phyloP scores from a whole-genome alignment of 2,797 vertebrate genomes.

The Acanthurus leucopareius region DNA sequence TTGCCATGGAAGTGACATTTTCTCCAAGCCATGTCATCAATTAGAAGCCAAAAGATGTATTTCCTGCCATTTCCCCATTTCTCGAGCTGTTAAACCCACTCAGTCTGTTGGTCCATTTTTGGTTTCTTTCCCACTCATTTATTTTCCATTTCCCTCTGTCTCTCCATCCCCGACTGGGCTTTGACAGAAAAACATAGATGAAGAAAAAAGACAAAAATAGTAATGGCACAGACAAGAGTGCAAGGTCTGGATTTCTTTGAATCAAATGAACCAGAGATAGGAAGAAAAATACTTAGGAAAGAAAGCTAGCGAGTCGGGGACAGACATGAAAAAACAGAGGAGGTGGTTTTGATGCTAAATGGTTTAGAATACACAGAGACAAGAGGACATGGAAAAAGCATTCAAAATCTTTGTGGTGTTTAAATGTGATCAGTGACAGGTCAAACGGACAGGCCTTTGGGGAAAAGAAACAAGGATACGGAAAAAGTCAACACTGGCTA shows the following conservation, averaged over 20 bases:
- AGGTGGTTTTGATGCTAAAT: constrained; percentile 51
- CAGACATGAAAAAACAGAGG: constrained; percentile 40
- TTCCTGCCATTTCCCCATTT: not conserved
- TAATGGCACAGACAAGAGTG: constrained; percentile 6
- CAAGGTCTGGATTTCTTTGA: constrained; percentile 31
- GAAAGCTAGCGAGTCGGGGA: constrained; percentile 27
- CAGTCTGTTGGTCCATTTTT: not conserved
- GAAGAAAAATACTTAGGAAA: constrained; percentile 19
- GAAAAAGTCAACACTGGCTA: constrained; percentile 46
- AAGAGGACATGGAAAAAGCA: constrained; percentile 33
- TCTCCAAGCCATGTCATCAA: not conserved
- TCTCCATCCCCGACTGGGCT: not conserved
- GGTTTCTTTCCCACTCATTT: not conserved
- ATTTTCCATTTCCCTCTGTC: not conserved
- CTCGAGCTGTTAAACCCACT: not conserved
- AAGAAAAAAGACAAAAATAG: constrained; percentile 16
- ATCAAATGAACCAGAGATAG: constrained; percentile 14
- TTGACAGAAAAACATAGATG: constrained; percentile 23
- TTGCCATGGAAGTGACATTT: not conserved
- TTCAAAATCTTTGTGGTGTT: constrained; percentile 57
- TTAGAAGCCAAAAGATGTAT: not conserved
- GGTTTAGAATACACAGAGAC: constrained; percentile 50
- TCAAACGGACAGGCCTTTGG: constrained; percentile 57
- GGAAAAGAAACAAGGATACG: constrained; percentile 37
- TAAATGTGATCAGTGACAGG: constrained; percentile 70